Conservation (phyloP, 1,140 invertebrate species). For the Rhizoglyphus robini region DNA sequence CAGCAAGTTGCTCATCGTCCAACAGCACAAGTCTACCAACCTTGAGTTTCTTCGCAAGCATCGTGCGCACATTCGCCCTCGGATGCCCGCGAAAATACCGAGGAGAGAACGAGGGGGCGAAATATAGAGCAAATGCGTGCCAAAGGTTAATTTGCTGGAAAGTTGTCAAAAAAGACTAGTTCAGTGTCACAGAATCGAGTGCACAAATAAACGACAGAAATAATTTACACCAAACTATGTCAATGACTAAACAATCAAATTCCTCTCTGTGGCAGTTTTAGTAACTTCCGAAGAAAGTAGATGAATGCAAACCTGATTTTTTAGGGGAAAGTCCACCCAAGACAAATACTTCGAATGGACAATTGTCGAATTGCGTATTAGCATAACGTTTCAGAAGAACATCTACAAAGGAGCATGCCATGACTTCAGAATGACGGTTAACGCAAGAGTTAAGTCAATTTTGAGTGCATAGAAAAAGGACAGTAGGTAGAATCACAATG, state of each 20-base stretch:
- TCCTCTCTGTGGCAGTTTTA: not conserved
- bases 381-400: constrained; percentile 15
- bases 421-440: too few species aligned
- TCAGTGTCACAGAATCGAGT: not conserved
- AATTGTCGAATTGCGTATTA: constrained; percentile 4
- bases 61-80: not conserved
- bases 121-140: constrained; percentile 1
- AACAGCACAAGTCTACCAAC: not conserved
- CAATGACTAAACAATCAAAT: not conserved
- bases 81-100: too few species aligned
- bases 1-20: not conserved
- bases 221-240: not conserved
- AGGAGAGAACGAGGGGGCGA: too few species aligned
- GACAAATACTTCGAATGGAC: constrained; percentile 20
- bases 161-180: not conserved
- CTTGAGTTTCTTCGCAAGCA: not conserved
- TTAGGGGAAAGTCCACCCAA: constrained; percentile 14
- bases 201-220: not conserved
- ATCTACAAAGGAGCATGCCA: constrained; percentile 15
- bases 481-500: too few species aligned
- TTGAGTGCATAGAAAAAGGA: too few species aligned
- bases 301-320: constrained; percentile 7
- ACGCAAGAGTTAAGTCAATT: too few species aligned
- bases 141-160: not conserved
- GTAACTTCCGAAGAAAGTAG: not conserved